phyloP scores from a whole-genome alignment of 1,140 invertebrate genomes.

The Drosophila orosa region DNA sequence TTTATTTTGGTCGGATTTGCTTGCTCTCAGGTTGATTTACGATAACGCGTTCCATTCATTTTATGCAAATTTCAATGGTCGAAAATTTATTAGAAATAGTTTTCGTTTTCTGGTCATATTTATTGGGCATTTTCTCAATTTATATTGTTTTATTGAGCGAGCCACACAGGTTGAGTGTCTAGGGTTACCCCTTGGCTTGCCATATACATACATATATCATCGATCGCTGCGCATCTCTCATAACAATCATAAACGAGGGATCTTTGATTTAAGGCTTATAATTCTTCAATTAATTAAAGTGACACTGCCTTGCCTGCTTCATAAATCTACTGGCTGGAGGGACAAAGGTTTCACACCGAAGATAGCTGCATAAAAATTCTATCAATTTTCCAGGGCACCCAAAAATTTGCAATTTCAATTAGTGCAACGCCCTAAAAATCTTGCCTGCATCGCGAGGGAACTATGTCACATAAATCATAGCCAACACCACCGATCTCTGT shows the following conservation, averaged over 20 bases:
- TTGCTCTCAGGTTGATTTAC: conserved; percentile 61
- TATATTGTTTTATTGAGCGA: conserved; percentile 69
- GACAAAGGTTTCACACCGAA: conserved; percentile 48
- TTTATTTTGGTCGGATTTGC: conserved; percentile 61
- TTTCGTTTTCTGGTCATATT: conserved; percentile 51
- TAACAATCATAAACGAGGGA: conserved; percentile 45
- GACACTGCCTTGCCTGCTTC: conserved; percentile 54
- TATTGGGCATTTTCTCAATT: conserved; percentile 64
- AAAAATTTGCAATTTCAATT: conserved; percentile 81
- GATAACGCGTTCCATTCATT: conserved; percentile 75
- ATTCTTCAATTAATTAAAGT: conserved; percentile 78
- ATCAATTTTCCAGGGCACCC: conserved; percentile 58
- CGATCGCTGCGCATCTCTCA: conserved; percentile 36
- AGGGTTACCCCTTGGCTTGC: conserved; percentile 42
- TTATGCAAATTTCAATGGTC: conserved; percentile 69
- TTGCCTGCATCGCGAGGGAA: conserved; percentile 32
- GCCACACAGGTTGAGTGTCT: conserved; percentile 70
- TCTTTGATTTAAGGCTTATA: conserved; percentile 55
- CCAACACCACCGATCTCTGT: conserved; percentile 40
- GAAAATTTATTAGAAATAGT: conserved; percentile 36
- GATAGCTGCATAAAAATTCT: conserved; percentile 66
- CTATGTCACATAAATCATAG: conserved; percentile 79
- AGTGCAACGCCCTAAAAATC: conserved; percentile 70
- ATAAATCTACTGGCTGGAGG: conserved; percentile 57
- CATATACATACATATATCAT: conserved; percentile 20